Conservation (phyloP, 1,140 invertebrate species). For the Drosophila insularis region DNA sequence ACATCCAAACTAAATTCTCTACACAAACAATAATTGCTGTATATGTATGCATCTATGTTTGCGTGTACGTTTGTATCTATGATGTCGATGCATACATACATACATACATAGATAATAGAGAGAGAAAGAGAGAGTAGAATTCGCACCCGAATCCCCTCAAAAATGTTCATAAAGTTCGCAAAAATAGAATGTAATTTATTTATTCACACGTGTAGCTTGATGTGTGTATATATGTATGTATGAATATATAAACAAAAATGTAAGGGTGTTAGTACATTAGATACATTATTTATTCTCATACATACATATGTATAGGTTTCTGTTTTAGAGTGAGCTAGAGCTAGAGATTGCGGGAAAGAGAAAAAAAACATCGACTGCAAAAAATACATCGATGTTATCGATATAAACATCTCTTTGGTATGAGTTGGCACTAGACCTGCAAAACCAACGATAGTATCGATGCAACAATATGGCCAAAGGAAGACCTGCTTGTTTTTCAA, state of each 20-base stretch:
- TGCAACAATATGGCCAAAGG: no score
- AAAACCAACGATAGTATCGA: no score
- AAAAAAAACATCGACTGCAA: not conserved
- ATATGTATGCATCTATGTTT: not conserved
- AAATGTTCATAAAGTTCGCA: not conserved
- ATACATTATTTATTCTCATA: constrained; percentile 7
- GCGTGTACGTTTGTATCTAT: not conserved
- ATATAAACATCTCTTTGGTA: not conserved
- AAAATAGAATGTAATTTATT: not conserved
- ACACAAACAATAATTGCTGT: not conserved
- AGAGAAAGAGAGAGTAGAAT: not conserved
- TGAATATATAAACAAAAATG: no score
- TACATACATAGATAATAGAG: not conserved
- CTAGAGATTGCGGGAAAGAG: not conserved
- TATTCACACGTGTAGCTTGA: no score
- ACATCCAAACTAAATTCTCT: not conserved
- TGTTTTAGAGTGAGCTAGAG: not conserved
- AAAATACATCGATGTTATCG: not conserved
- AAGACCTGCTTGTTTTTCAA: no score
- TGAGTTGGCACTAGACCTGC: no score
- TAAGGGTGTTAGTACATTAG: not conserved
- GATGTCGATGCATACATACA: not conserved
- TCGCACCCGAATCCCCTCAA: not conserved
- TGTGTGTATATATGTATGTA: not conserved
- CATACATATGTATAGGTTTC: not conserved